Evolutionary conservation across 2,888 invertebrate genomes (phyloP).

Genomic region (Plebejus argus): DNA sequence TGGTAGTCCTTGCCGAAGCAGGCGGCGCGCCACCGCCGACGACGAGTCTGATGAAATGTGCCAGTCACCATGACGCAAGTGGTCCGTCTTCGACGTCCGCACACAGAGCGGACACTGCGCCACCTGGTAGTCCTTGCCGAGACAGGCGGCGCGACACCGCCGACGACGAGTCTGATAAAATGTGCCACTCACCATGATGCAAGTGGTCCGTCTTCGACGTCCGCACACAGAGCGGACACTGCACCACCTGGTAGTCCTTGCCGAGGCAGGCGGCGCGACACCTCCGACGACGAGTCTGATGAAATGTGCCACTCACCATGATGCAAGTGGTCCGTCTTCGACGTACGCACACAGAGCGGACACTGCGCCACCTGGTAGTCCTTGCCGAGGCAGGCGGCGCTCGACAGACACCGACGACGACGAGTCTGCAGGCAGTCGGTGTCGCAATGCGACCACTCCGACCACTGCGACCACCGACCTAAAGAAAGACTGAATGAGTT

Average conservation of each 20-base stretch:
- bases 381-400: constrained; percentile 63
- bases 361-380: constrained; percentile 71
- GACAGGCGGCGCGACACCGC: constrained; percentile 82
- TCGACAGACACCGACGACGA: constrained; percentile 84
- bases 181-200: constrained; percentile 56
- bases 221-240: constrained; percentile 69
- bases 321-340: constrained; percentile 63
- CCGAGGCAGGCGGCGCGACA: constrained; percentile 81
- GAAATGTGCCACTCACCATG: constrained; percentile 53
- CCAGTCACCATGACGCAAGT: constrained; percentile 60
- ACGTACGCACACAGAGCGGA: constrained; percentile 68
- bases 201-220: constrained; percentile 68
- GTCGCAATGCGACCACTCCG: constrained; percentile 95
- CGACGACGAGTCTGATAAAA: constrained; percentile 86
- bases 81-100: constrained; percentile 67
- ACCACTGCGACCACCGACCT: constrained; percentile 93
- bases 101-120: constrained; percentile 70
- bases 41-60: constrained; percentile 82
- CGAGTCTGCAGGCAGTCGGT: constrained; percentile 92
- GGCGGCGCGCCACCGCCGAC: constrained; percentile 84
- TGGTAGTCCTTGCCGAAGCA: constrained; percentile 71
- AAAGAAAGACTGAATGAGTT: background rate
- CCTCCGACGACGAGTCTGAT: constrained; percentile 88
- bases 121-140: constrained; percentile 69
- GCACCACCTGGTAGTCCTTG: constrained; percentile 67